A percentile compares a stretch with the other conserved stretches of the same genome.
phyloP scores from a whole-genome alignment of 2,888 invertebrate genomes.

The Heteromyza rotundicornis region DNA sequence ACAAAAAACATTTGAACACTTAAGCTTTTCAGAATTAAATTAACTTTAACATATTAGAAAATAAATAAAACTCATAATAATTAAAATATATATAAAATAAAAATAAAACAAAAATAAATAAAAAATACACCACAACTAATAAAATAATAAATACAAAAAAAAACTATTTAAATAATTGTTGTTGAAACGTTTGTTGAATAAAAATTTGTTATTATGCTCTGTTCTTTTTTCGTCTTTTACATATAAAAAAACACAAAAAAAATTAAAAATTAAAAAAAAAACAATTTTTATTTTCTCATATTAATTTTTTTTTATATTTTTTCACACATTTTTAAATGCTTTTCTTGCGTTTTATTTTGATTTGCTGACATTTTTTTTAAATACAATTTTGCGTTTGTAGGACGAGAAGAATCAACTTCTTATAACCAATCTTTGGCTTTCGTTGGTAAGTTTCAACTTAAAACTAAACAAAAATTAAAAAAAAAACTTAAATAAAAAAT shows the following conservation, averaged over 20 bases:
- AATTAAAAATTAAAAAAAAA: no score
- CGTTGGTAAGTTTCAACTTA: slow-evolving; percentile 81
- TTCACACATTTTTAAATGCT: slow-evolving; percentile 27
- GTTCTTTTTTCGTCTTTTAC: slow-evolving; percentile 29
- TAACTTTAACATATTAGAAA: slow-evolving; percentile 20
- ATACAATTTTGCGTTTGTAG: slow-evolving; percentile 67
- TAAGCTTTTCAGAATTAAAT: background rate
- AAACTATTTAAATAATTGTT: slow-evolving; percentile 36
- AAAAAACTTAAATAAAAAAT: background rate
- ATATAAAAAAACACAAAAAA: no score
- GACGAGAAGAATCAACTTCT: slow-evolving; percentile 96
- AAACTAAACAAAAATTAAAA: slow-evolving; percentile 42
- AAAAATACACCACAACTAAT: slow-evolving; percentile 27
- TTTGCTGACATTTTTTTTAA: slow-evolving; percentile 35
- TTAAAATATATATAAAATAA: slow-evolving; percentile 27
- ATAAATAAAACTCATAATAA: slow-evolving; percentile 23
- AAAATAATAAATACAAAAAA: slow-evolving; percentile 45
- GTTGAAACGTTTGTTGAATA: slow-evolving; percentile 42
- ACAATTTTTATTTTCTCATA: slow-evolving; percentile 16
- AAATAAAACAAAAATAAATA: slow-evolving; percentile 26
- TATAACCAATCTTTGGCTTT: slow-evolving; percentile 94
- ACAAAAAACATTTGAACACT: slow-evolving; percentile 5
- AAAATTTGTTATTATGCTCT: slow-evolving; percentile 56
- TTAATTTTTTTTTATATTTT: slow-evolving; percentile 28
- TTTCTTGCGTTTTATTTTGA: slow-evolving; percentile 26